These are phyloP conservation scores for Drosophila nebulosa DNA, from an alignment of 1,140 invertebrate species.

Conservation along the genomic window DNA sequence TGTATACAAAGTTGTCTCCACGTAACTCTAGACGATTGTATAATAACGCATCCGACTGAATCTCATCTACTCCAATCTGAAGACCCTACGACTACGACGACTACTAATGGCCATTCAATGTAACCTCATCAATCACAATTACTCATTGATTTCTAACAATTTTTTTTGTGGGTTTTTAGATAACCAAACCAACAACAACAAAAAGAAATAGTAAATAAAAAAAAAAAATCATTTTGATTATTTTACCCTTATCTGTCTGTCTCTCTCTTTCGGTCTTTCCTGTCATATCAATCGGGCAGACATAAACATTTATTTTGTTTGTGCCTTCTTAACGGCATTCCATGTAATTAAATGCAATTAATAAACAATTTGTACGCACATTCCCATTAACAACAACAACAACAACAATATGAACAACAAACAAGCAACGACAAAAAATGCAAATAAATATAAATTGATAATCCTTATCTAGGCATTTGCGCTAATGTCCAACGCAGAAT, in stretches of 20 bases:
- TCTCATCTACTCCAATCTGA: background rate
- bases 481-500: background rate
- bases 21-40: conserved; percentile 1
- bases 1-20: background rate
- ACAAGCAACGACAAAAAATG: background rate
- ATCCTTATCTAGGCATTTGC: background rate
- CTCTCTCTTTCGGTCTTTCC: background rate
- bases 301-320: conserved; percentile 11
- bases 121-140: conserved; percentile 8
- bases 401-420: background rate
- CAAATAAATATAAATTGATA: conserved; percentile 10
- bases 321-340: background rate
- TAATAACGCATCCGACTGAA: conserved; percentile 1
- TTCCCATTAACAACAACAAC: background rate
- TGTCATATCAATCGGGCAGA: background rate
- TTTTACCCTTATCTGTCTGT: background rate
- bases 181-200: background rate
- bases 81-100: background rate
- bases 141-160: conserved; percentile 5
- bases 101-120: background rate
- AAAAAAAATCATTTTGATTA: background rate
- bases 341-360: conserved; percentile 12
- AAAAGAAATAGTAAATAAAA: background rate
- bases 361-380: conserved; percentile 16
- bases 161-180: background rate